phyloP scores from a whole-genome alignment of 2,888 invertebrate species.

The Eupsilia transversa region DNA sequence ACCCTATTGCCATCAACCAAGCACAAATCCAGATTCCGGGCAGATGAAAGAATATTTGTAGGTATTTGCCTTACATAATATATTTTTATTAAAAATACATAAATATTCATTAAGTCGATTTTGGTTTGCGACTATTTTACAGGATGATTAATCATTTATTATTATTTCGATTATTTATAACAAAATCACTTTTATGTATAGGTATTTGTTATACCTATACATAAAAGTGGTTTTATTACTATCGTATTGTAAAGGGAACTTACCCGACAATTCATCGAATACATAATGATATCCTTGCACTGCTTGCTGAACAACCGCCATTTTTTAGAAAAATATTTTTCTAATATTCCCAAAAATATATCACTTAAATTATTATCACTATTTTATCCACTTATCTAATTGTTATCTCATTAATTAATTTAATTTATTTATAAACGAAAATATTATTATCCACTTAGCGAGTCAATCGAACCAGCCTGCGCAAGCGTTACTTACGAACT shows the following conservation, averaged over 20 bases:
- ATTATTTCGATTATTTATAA: background rate
- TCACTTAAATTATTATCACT: slow-evolving; percentile 11
- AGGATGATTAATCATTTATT: background rate
- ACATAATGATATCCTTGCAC: slow-evolving; percentile 63
- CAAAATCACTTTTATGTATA: background rate
- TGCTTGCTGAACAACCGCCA: slow-evolving; percentile 60
- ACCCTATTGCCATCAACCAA: background rate
- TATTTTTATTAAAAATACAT: background rate
- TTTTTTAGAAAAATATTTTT: slow-evolving; percentile 12
- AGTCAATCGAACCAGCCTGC: slow-evolving; percentile 7
- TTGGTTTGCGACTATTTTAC: background rate
- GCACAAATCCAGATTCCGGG: background rate
- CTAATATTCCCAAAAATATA: background rate
- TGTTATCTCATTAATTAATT: background rate
- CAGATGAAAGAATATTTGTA: background rate
- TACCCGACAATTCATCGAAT: slow-evolving; percentile 63
- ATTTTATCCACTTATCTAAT: slow-evolving; percentile 17
- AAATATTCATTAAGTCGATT: background rate
- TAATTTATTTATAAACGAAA: background rate
- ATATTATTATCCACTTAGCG: background rate
- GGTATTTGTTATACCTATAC: background rate
- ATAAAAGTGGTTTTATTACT: no score
- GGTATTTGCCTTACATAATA: background rate
- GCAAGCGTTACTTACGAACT: slow-evolving; percentile 40
- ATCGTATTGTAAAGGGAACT: slow-evolving; percentile 13